phyloP scores from a whole-genome alignment of 2,113 vertebrate genomes.

The Pterocles gutturalis region DNA sequence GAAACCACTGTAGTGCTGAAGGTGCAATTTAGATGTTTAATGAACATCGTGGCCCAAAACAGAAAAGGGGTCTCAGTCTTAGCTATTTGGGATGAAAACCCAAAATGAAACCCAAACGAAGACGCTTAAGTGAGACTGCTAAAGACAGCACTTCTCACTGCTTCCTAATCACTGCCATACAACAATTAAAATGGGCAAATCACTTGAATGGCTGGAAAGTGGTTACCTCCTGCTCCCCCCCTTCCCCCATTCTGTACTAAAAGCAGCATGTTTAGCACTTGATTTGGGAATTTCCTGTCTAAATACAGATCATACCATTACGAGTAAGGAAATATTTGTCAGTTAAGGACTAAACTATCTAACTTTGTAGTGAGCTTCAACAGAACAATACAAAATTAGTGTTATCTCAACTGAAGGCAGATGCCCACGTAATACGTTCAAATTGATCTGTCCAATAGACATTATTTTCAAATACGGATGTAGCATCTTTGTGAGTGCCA shows the following conservation, averaged over 20 bases:
- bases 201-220: not conserved
- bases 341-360: not conserved
- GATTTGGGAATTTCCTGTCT: not conserved
- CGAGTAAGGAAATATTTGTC: not conserved
- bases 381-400: not conserved
- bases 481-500: not conserved
- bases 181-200: not conserved
- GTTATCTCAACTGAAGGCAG: not conserved
- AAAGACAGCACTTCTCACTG: fast-evolving
- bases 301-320: not conserved
- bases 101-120: not conserved
- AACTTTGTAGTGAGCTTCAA: not conserved
- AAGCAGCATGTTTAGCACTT: not conserved
- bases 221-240: no score
- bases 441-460: not conserved
- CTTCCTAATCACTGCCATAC: not conserved
- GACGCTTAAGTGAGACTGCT: no score
- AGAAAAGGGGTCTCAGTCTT: not conserved
- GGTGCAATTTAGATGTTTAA: not conserved
- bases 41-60: fast-evolving
- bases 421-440: not conserved
- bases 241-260: not conserved
- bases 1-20: not conserved
- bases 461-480: not conserved
- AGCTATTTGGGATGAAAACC: not conserved